A percentile compares a stretch with the other conserved stretches of the same genome.
phyloP scores from a whole-genome alignment of 2,888 invertebrate genomes.

The Eristalinus aeneus region DNA sequence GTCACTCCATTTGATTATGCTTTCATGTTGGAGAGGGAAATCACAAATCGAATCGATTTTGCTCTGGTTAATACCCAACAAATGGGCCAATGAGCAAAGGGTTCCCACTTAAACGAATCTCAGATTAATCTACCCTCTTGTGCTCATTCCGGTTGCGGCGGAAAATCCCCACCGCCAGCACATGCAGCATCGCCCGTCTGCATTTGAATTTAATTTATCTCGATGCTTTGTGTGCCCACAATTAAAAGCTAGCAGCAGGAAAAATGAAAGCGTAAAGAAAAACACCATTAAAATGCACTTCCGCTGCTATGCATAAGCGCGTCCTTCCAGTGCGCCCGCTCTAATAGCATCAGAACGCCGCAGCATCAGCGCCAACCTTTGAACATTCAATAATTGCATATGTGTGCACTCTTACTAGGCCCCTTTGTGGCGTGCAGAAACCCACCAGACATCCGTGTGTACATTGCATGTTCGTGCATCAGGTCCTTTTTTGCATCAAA shows the following conservation, averaged over 20 bases:
- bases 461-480: background rate
- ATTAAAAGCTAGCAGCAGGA: constrained; percentile 36
- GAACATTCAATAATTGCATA: constrained; percentile 58
- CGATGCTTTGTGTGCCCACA: constrained; percentile 53
- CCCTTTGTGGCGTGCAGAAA: constrained; percentile 14
- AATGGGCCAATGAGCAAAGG: constrained; percentile 16
- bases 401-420: constrained; percentile 20
- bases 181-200: constrained; percentile 3
- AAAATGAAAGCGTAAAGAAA: constrained; percentile 52
- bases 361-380: constrained; percentile 25
- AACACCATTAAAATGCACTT: constrained; percentile 68
- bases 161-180: background rate
- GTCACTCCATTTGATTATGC: background rate
- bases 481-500: background rate
- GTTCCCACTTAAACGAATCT: background rate
- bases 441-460: background rate
- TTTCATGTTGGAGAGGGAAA: background rate
- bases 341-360: constrained; percentile 26
- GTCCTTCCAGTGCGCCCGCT: constrained; percentile 4
- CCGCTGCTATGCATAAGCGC: constrained; percentile 54
- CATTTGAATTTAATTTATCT: constrained; percentile 56
- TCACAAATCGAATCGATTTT: background rate
- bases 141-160: background rate
- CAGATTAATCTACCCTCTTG: background rate
- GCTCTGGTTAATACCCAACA: background rate